Base-by-base conservation (phyloP, 2,888 invertebrate species). In the Drosophila mulleri region DNA sequence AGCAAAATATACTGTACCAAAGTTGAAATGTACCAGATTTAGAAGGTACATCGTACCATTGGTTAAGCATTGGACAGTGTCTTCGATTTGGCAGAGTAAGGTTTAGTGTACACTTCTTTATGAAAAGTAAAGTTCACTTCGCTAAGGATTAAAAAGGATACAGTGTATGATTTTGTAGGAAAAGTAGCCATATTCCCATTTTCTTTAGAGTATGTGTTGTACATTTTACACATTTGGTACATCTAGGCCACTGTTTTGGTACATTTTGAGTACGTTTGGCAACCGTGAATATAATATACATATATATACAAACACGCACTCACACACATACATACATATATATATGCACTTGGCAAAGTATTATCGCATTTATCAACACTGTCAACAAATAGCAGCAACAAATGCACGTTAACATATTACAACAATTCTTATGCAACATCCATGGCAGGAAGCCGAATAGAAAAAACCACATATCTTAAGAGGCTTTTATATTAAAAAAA, bases 381-480 rank as follows among this genome's bases (percentile, higher is more conserved):
- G 58, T 45, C 39, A 39, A 14, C 20, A 65, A 45, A 59, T 26
- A 69, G 44, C 42, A 58, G 23, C 50, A 72, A 71, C 47, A 39
- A 39, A 29, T 48, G 60, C 23, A 56, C 41, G 35, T 56, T 58
- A 50, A 75, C 45, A 39, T 60, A 57, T 62, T 41, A 45, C 20
- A 68, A 57, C 58, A 62, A 47, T 65, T 69, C 62, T 70, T 74
- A 64, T 61, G 74, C 42, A 57, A 66, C 53, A 69, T 69, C 47
- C 16, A 60, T 45, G 52, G 63, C 72, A 69, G 64, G 67, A 69
- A 56, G 45, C 26, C 4, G 35, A 32, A 8, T 18, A 8, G 11
- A n/a, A 20, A 18, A 80, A 62, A 77, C 63, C 80, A 90, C 85
- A 90, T 90, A 89, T 88, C 89, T 90, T 90, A 88, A 90, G 90